Evolutionary conservation across 2,888 invertebrate genomes (phyloP).

Genomic region (Rhaphigaster nebulosa): DNA sequence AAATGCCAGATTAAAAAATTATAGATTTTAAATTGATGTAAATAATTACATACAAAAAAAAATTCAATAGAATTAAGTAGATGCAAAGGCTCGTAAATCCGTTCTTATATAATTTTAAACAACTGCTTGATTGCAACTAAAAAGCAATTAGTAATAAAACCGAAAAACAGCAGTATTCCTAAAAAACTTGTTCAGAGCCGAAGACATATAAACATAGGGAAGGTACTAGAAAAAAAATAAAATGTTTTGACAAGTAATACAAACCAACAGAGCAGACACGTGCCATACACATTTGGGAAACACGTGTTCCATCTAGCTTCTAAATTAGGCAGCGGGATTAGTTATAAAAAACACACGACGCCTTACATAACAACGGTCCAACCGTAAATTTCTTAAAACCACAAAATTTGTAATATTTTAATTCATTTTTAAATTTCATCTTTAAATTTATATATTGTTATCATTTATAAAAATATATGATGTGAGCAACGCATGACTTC

Average conservation of each 20-base stretch:
- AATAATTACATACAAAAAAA: no score
- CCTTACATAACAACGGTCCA: neutral
- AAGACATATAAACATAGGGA: neutral
- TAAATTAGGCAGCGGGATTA: neutral
- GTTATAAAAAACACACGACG: neutral
- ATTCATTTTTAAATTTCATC: no score
- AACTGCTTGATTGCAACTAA: neutral
- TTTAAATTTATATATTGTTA: no score
- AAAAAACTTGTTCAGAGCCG: neutral
- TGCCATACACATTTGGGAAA: neutral
- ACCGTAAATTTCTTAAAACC: neutral
- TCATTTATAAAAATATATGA: no score
- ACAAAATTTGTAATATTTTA: no score
- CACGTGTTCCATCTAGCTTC: neutral
- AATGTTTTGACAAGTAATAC: conserved; percentile 12
- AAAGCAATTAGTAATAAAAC: neutral
- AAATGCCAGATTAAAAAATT: no score
- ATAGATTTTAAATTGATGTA: no score
- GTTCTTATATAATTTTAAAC: no score
- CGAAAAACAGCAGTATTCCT: neutral
- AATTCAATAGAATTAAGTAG: no score
- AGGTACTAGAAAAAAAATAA: neutral
- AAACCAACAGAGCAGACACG: neutral
- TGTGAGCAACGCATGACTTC: no score
- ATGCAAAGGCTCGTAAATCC: no score